Evolutionary conservation across 2,113 vertebrate species (phyloP).

Genomic region (Corythornis cristatus): DNA sequence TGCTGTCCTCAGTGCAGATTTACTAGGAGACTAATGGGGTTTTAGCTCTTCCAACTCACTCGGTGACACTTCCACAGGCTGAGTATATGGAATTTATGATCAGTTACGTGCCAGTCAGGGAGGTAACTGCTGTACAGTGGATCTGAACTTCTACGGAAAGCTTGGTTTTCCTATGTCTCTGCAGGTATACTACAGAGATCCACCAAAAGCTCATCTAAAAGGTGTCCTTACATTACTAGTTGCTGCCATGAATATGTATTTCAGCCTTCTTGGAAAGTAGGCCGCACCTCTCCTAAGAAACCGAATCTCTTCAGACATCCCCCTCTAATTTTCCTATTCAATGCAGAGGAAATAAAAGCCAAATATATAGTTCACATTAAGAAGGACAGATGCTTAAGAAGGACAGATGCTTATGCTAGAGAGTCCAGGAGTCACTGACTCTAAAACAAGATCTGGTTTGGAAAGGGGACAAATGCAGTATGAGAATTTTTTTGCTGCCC

Average conservation of each 20-base stretch:
- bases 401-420: background rate
- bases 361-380: fast-evolving
- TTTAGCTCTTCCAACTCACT: background rate
- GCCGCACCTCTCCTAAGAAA: background rate
- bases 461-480: background rate
- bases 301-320: background rate
- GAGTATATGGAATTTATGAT: background rate
- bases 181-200: background rate
- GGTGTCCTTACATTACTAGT: background rate
- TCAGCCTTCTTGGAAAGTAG: background rate
- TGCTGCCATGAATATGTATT: background rate
- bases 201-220: background rate
- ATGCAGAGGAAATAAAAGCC: background rate
- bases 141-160: background rate
- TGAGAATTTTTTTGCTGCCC: background rate
- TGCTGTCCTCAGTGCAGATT: background rate
- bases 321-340: background rate
- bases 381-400: background rate
- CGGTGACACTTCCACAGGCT: background rate
- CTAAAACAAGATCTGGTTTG: background rate
- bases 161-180: background rate
- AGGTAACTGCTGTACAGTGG: background rate
- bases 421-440: background rate
- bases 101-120: background rate
- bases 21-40: background rate